Conservation (phyloP, 2,113 vertebrate species). For the Tapirus terrestris region DNA sequence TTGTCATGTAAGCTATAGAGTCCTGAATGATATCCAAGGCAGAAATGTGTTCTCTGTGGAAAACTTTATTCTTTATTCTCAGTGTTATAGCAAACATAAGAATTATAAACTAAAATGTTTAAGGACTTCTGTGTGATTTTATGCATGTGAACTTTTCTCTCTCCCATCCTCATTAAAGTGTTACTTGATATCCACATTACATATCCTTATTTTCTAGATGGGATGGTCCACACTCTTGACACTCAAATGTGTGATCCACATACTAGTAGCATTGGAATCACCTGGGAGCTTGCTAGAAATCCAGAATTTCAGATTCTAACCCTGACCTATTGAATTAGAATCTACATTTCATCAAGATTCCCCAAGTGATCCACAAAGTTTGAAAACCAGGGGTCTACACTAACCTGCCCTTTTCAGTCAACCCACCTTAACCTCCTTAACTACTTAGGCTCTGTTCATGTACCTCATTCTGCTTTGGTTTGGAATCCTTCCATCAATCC, state of each 20-base stretch:
- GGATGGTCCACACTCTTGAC: background rate
- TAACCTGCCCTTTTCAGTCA: background rate
- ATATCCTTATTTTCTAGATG: conserved; percentile 7
- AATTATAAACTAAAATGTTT: conserved; percentile 30
- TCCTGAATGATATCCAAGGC: background rate
- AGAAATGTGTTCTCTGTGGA: conserved; percentile 6
- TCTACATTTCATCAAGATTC: conserved; percentile 44
- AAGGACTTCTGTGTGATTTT: background rate
- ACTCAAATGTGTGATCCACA: background rate
- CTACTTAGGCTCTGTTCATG: background rate
- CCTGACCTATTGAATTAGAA: background rate
- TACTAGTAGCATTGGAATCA: background rate
- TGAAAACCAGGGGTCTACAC: background rate
- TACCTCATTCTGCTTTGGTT: background rate
- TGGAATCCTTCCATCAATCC: background rate
- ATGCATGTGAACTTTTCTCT: background rate
- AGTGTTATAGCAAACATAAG: conserved; percentile 29
- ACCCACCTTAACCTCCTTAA: background rate
- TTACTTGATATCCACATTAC: background rate
- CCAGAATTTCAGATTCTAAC: background rate
- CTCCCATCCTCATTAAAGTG: background rate
- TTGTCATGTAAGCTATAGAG: conserved; percentile 9
- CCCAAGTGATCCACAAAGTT: background rate
- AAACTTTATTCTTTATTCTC: conserved; percentile 46
- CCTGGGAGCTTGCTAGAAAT: background rate